phyloP scores from a whole-genome alignment of 1,140 invertebrate genomes.

The Armadillidium nasatum region DNA sequence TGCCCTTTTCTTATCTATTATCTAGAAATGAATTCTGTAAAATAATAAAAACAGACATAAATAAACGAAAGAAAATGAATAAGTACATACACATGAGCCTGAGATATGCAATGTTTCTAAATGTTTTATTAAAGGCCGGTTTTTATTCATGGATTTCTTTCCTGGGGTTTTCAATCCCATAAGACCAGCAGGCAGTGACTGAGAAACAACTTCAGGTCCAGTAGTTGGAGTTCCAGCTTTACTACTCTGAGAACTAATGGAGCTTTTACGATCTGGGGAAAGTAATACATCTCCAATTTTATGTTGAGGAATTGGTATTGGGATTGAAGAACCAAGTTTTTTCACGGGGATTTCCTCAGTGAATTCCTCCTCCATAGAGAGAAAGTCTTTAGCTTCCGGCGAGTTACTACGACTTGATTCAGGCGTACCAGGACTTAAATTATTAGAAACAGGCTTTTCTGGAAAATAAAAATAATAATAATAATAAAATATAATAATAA shows the following conservation, averaged over 20 bases:
- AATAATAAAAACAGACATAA: neutral
- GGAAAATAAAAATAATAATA: no score
- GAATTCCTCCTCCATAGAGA: neutral
- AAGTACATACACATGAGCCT: neutral
- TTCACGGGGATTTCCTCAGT: neutral
- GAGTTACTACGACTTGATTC: constrained; percentile 39
- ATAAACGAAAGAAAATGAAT: no score
- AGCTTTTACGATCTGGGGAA: neutral
- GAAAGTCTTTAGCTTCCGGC: constrained; percentile 30
- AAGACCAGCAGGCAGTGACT: neutral
- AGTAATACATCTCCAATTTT: neutral
- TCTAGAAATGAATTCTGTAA: neutral
- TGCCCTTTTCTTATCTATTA: neutral
- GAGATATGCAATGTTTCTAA: neutral
- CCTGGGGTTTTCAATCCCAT: neutral
- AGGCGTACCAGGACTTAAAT: constrained; percentile 19
- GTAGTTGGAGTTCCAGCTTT: constrained; percentile 37
- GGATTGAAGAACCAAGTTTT: neutral
- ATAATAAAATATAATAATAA: no score
- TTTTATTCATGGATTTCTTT: neutral
- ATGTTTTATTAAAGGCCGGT: neutral
- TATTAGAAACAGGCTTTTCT: no score
- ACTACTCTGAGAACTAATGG: constrained; percentile 27
- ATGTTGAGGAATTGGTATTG: neutral
- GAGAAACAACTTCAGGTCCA: neutral